Evolutionary conservation across 2,888 invertebrate species (phyloP).

Genomic region (Iselma pallidipennis): DNA sequence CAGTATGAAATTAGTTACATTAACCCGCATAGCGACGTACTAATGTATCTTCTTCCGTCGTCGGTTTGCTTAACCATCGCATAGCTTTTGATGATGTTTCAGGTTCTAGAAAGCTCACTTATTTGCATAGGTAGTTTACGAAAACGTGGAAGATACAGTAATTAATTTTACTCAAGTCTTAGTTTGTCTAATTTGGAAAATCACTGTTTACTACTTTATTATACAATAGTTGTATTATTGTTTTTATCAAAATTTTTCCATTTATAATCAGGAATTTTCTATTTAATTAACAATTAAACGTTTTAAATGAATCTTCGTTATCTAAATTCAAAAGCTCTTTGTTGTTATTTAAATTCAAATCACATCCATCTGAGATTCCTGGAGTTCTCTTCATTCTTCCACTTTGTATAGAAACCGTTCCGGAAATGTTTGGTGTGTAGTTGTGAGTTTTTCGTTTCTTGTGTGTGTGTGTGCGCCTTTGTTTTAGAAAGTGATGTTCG

Average conservation of each 20-base stretch:
- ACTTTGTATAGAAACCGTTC: background rate
- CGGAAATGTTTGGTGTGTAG: slow-evolving; percentile 2
- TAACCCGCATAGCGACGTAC: background rate
- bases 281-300: slow-evolving; percentile 19
- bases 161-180: background rate
- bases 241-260: too few relatives aligned
- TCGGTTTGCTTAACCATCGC: background rate
- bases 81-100: background rate
- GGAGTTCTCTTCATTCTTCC: slow-evolving; percentile 18
- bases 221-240: too few relatives aligned
- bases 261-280: background rate
- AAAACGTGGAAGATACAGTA: background rate
- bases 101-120: too few relatives aligned
- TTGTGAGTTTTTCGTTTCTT: background rate
- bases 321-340: slow-evolving; percentile 11
- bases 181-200: too few relatives aligned
- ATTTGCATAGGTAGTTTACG: background rate
- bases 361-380: slow-evolving; percentile 25
- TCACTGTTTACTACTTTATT: too few relatives aligned
- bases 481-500: slow-evolving; percentile 11
- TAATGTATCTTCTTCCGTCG: background rate
- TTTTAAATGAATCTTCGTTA: slow-evolving; percentile 16
- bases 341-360: slow-evolving; percentile 30
- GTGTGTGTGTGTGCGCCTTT: background rate
- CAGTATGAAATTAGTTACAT: background rate